Evolutionary conservation across 2,113 vertebrate genomes (phyloP), one percentile per base, ranked within the genome.

Genomic region (Dolichallabes microphthalmus): DNA sequence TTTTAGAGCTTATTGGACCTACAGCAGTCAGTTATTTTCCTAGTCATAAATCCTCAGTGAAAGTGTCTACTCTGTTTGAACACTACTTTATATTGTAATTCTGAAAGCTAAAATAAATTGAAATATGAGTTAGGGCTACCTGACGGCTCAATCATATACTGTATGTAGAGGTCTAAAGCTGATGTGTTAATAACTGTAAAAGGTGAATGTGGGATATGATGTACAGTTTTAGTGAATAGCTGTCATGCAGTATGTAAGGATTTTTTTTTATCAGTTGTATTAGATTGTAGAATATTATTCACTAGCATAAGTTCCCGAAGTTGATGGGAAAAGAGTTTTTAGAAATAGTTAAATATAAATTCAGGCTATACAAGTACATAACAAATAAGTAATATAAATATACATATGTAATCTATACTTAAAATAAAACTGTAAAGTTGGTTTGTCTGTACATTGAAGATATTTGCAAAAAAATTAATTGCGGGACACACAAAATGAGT

Each of bases 51-150:
- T 77, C 61, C 39, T 32, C 30, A 55, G 74, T 78, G 39, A 55
- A 78, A 78, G 50, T 78, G 74, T 78, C 61, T 4, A 53, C 50
- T 45, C 83, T 85, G 61, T 78, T 30, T 78, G 15, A 85, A 68
- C 66, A 50, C 39, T 78, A 84, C 35, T 22, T 77, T 35, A 22
- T 4, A 58, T 35, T 78, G 10, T 35, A 22, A 22, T 79, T 7
- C 11, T 35, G 57, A 79, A 60, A 35, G 60, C 39, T 39, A 20
- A 60, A 25, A 39, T 32, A 77, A 39, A 55, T 32, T 63, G 45
- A 74, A 61, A 77, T 52, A 84, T 35, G 13, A 60, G 60, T 73
- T 35, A 57, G 52, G 17, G 52, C 53, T 73, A 60, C 35, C 57
- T 64, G 57, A 64, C 63, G 19, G 71, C 45, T 68, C 45, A 27